phyloP scores from a whole-genome alignment of 2,797 vertebrate species.

The Ateles fusciceps region DNA sequence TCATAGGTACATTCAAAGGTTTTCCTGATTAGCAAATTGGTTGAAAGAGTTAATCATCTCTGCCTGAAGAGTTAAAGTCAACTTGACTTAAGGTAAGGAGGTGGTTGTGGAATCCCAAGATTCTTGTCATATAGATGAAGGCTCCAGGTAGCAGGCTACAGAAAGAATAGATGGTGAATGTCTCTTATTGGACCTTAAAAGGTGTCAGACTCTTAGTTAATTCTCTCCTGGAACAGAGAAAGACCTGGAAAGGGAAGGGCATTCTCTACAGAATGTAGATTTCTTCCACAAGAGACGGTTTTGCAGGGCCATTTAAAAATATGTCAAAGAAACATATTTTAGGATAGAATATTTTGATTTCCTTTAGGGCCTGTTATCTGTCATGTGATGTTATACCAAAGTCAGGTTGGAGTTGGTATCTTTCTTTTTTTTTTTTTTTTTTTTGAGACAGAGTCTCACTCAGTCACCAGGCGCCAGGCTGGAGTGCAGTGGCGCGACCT shows the following conservation, averaged over 20 bases:
- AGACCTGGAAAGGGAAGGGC: neutral
- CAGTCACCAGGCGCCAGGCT: too few species aligned
- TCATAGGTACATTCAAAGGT: neutral
- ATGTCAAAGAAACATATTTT: neutral
- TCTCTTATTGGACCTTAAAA: neutral
- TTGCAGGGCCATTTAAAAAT: neutral
- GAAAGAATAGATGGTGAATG: neutral
- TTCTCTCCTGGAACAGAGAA: neutral
- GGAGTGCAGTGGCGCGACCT: too few species aligned
- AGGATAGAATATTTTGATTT: neutral
- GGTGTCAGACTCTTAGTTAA: neutral
- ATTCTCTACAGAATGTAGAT: neutral
- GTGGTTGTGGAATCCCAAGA: neutral
- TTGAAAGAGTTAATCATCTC: neutral
- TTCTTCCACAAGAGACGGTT: neutral
- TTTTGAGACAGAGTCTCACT: too few species aligned
- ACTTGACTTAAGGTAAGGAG: neutral
- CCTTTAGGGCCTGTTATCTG: neutral
- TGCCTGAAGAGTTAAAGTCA: neutral
- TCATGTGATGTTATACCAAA: neutral
- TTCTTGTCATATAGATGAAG: neutral
- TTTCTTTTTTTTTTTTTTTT: neutral
- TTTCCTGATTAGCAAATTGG: neutral
- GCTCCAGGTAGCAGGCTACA: neutral
- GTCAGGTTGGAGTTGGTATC: neutral